Conservation (phyloP, 2,113 vertebrate genomes). For the Sorex fumeus region DNA sequence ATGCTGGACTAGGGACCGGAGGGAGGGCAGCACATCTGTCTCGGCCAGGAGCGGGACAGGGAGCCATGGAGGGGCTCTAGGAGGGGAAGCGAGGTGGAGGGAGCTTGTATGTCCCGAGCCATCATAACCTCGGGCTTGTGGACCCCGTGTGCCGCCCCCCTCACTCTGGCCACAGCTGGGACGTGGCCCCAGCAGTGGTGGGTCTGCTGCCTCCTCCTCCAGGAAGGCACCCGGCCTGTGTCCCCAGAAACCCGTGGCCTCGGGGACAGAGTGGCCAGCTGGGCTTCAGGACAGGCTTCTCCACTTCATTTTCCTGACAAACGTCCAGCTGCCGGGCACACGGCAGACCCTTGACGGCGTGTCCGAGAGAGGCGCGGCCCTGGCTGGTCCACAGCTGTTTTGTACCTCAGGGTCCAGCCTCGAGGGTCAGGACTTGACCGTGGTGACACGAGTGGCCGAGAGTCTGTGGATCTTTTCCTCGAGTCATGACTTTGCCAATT, state of each 20-base stretch:
- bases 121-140: not conserved
- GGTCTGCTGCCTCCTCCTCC: not conserved
- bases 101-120: not conserved
- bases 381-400: not conserved
- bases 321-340: not conserved
- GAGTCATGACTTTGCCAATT: constrained; percentile 1
- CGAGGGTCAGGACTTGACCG: not conserved
- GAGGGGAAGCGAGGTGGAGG: too few relatives aligned
- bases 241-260: not conserved
- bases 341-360: accelerated
- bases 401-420: not conserved
- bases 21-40: not conserved
- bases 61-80: too few relatives aligned
- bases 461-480: not conserved
- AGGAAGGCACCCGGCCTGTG: not conserved
- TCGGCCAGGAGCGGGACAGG: not conserved
- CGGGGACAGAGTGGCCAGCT: too few relatives aligned
- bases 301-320: not conserved
- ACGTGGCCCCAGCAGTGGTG: too few relatives aligned
- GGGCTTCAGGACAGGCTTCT: not conserved
- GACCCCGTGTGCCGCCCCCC: not conserved
- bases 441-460: not conserved
- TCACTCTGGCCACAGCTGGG: too few relatives aligned
- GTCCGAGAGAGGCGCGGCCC: accelerated
- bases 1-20: not conserved